Evolutionary conservation across 2,888 invertebrate species (phyloP).

Genomic region (Adela reaumurella): DNA sequence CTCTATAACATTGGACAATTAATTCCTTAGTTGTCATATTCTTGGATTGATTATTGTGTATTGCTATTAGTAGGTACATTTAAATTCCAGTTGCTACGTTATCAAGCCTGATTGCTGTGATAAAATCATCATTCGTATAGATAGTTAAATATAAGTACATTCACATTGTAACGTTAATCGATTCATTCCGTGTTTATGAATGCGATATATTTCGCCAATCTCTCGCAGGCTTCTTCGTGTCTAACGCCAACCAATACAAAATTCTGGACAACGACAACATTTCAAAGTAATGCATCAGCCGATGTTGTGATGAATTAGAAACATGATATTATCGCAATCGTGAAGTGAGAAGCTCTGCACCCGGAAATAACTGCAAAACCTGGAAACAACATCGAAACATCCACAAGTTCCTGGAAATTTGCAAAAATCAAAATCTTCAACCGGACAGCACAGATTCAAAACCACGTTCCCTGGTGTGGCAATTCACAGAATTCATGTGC

Average conservation of each 20-base stretch:
- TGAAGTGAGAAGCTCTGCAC: constrained; percentile 39
- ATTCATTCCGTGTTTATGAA: too few species aligned
- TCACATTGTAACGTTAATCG: too few species aligned
- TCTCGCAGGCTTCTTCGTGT: too few species aligned
- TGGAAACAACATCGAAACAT: constrained; percentile 28
- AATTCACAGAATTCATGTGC: neutral
- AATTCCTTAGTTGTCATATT: neutral
- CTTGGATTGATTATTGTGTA: too few species aligned
- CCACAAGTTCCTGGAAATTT: constrained; percentile 1
- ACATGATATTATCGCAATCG: neutral
- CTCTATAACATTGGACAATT: constrained; percentile 30
- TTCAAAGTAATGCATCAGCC: constrained; percentile 32
- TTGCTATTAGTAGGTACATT: too few species aligned
- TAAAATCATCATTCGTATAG: too few species aligned
- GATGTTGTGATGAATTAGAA: constrained; percentile 28
- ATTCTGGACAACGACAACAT: too few species aligned
- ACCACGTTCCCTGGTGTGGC: neutral
- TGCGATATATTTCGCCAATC: too few species aligned
- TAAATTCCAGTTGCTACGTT: too few species aligned
- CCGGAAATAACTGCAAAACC: constrained; percentile 43
- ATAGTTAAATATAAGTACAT: too few species aligned
- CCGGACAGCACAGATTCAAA: neutral
- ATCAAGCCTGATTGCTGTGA: too few species aligned
- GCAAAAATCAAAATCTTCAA: neutral
- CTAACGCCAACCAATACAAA: too few species aligned